These are phyloP conservation scores for Pseudorhiza aurosa DNA, from an alignment of 30 jellyfish, hydroid and myxozoan genomes.

Conservation along the genomic window DNA sequence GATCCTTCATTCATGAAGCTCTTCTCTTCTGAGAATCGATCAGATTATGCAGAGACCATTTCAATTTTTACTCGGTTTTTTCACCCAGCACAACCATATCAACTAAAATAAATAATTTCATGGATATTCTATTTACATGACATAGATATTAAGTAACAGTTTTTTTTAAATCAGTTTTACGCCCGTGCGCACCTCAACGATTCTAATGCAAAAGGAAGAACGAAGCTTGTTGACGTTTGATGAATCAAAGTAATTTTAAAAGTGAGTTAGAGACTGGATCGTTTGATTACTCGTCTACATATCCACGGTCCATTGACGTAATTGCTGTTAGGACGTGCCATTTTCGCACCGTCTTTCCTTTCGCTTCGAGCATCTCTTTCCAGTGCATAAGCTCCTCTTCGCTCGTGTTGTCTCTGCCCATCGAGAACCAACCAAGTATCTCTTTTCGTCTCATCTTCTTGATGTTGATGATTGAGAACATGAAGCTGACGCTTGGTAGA, in stretches of 20 bases:
- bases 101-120: neutral
- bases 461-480: constrained; percentile 89
- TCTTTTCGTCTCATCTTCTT: constrained; percentile 96
- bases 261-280: too few species aligned
- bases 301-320: constrained; percentile 82
- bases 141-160: too few species aligned
- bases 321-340: constrained; percentile 96
- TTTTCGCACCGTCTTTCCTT: constrained; percentile 91
- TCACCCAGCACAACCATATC: neutral
- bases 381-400: constrained; percentile 95
- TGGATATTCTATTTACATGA: neutral
- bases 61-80: neutral
- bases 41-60: too few species aligned
- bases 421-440: constrained; percentile 95
- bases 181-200: too few species aligned
- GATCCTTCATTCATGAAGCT: neutral
- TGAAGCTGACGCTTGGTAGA: constrained; percentile 94
- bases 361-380: constrained; percentile 97
- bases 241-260: too few species aligned
- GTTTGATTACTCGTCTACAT: constrained; percentile 81
- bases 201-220: too few species aligned
- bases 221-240: too few species aligned
- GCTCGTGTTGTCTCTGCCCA: constrained; percentile 94
- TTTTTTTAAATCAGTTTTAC: too few species aligned
- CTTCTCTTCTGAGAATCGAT: too few species aligned